Base-by-base conservation (phyloP, 1,140 invertebrate species). In the Procambarus virginalis region DNA sequence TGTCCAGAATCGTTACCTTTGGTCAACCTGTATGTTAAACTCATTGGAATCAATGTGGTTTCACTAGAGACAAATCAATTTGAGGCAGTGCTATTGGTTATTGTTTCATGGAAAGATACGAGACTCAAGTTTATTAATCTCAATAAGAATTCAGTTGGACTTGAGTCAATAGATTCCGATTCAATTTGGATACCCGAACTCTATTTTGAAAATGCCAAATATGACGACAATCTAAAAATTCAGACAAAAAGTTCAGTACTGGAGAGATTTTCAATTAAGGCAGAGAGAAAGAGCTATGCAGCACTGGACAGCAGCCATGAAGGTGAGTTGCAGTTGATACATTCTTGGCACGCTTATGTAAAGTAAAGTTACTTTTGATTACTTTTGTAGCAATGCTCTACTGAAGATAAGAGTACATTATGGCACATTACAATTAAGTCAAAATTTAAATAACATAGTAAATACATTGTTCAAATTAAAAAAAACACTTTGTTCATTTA, bases 301-400 rank as follows among this genome's bases (percentile, higher is more conserved):
- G 8, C 20, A 8, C 20, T n/a, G 20, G 34, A 84, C 20, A 48
- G 49, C 68, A 84, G 82, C 46, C 73, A 84, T 73, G 82, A 84
- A 51, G 64, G 82, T 84, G 17, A 70, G 82, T 79, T 6, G 20
- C 34, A 10, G 34, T 34, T 34, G 34, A 34, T 34, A 34, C 34
- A 1, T 34, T 34, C 34, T 34, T 34, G 34, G 34, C 34, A 34
- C 1, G 34, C 34, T 34, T 34, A 34, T 1, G 34, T 34, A 34
- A 1, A 34, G 34, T 34, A 34, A 34, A 34, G 34, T 34, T 34
- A 34, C 34, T 34, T 34, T 34, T 34, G 34, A 34, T 34, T 34
- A 34, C 34, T 34, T 34, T 34, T 34, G 34, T 34, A 34, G 34
- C 34, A 34, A 34, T 34, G 34, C 34, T 34, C 34, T 34, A 34